Evolutionary conservation across 2,888 invertebrate species (phyloP), one percentile per base, ranked within the genome.

Genomic region (Branchipolynoe longqiensis): DNA sequence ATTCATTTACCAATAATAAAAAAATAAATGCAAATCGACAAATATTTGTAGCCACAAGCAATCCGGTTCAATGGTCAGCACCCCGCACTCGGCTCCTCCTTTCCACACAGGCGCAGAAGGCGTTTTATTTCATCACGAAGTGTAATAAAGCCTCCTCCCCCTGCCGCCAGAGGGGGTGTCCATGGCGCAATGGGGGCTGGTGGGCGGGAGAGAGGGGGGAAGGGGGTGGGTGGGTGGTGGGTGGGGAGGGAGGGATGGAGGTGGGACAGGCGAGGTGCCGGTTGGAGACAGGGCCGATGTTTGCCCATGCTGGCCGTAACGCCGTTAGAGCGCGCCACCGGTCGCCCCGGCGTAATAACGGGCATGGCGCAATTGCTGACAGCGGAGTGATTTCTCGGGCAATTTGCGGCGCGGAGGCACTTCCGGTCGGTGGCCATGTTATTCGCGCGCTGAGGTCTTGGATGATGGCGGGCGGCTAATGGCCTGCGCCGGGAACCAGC

Each of bases 331-430:
- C 22, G 36, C 22, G 38, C 33, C 33, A 33, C 69, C 6, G 18
- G 18, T 22, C 36, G 25, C 31, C 62, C 31, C 28, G 31, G 62
- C 38, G 69, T 69, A 69, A 69, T 69, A 69, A 69, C 69, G 69
- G 69, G 69, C 38, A 12, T 33, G 22, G 38, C 8, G 36, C 33
- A 69, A 69, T 69, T 69, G 18, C 69, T 38, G 38, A 69, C 69
- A 69, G 25, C 69, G 18, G 69, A 69, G 69, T 69, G 69, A 69
- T 69, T 69, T 69, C 69, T 38, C 69, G 69, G n/a, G n/a, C 69
- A 69, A 69, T 69, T 69, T 69, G 36, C 69, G 36, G n/a, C 36
- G 38, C 14, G 33, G 22, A 12, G 12, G 25, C 28, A 62, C 31
- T 62, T 62, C 31, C 62, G 62, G 25, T 31, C 31, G 62, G 62